Evolutionary conservation across 2,888 invertebrate species (phyloP).

Genomic region (Arctia plantaginis): DNA sequence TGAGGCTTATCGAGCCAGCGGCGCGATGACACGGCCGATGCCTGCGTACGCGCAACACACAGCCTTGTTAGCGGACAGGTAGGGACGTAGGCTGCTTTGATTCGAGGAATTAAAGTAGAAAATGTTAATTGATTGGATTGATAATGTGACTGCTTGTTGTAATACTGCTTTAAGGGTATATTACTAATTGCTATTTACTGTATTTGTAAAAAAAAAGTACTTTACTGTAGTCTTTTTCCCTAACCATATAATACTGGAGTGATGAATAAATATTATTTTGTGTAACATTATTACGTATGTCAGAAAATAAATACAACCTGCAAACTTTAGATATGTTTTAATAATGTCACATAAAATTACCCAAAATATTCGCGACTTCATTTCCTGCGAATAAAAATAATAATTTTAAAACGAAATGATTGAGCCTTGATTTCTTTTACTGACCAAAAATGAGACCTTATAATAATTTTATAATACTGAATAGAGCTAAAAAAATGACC

Average conservation of each 20-base stretch:
- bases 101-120: constrained; percentile 51
- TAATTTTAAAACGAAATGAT: too few relatives aligned
- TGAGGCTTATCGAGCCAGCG: constrained; percentile 76
- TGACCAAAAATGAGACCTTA: too few relatives aligned
- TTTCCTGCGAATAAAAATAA: too few relatives aligned
- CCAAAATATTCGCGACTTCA: too few relatives aligned
- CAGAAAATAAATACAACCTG: too few relatives aligned
- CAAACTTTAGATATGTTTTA: too few relatives aligned
- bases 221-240: not conserved
- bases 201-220: not conserved
- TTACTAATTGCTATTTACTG: constrained; percentile 1
- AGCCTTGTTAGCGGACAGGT: constrained; percentile 70
- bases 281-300: too few relatives aligned
- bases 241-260: not conserved
- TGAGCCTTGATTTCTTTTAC: too few relatives aligned
- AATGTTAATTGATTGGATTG: constrained; percentile 50
- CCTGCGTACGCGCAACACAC: constrained; percentile 69
- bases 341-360: too few relatives aligned
- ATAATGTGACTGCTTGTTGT: constrained; percentile 44
- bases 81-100: constrained; percentile 53
- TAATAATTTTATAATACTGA: too few relatives aligned
- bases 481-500: too few relatives aligned
- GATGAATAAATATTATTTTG: too few relatives aligned
- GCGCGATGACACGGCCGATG: constrained; percentile 79
- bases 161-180: constrained; percentile 13